A percentile compares a stretch with the other conserved stretches of the same genome.
phyloP scores from a whole-genome alignment of 2,113 vertebrate genomes.

The Chamaea fasciata region DNA sequence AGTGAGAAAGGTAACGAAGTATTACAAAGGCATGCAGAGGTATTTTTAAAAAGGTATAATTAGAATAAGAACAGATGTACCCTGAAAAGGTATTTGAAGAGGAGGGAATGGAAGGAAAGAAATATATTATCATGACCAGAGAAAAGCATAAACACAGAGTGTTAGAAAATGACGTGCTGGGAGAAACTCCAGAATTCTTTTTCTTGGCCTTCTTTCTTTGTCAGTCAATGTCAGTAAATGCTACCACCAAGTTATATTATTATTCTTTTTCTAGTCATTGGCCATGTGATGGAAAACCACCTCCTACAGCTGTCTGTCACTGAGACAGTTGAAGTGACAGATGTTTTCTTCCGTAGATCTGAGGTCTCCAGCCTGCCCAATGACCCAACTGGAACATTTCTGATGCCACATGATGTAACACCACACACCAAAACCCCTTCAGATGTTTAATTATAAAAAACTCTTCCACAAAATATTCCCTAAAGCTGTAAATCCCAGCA shows the following conservation, averaged over 20 bases:
- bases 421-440: not conserved
- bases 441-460: not conserved
- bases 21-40: not conserved
- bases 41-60: not conserved
- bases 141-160: not conserved
- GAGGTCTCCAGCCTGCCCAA: not conserved
- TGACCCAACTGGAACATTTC: not conserved
- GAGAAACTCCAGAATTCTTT: not conserved
- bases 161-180: accelerated
- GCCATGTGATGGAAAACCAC: not conserved
- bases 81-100: not conserved
- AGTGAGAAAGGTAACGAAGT: not conserved
- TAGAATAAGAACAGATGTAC: not conserved
- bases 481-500: not conserved
- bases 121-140: not conserved
- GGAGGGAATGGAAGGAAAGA: not conserved
- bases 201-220: not conserved
- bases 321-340: not conserved
- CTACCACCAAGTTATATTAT: not conserved
- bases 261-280: not conserved
- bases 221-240: not conserved
- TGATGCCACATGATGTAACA: not conserved
- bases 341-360: not conserved
- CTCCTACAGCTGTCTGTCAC: not conserved
- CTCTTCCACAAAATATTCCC: not conserved